Conservation (phyloP, 1,140 invertebrate species). For the Drosophila lacertosa region DNA sequence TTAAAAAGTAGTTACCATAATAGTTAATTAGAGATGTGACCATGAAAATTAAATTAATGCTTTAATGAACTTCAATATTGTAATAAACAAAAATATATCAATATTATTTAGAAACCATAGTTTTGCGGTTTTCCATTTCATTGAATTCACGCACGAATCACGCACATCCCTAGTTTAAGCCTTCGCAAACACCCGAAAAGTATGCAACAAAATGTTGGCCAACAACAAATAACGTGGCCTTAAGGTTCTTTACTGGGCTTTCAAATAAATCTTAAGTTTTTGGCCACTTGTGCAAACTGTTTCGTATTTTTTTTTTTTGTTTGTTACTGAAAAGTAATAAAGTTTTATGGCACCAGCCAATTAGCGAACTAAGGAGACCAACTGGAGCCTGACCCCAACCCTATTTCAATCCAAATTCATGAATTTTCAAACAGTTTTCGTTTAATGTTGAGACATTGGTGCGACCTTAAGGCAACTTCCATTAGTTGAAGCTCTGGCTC, state of each 20-base stretch:
- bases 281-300: slow-evolving; percentile 22
- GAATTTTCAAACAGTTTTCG: slow-evolving; percentile 5
- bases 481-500: slow-evolving; percentile 18
- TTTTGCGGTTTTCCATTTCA: too few relatives aligned
- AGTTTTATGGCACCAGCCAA: slow-evolving; percentile 55
- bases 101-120: background rate
- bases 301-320: slow-evolving; percentile 4
- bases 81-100: too few relatives aligned
- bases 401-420: background rate
- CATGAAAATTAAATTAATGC: background rate
- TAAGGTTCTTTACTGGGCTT: slow-evolving; percentile 1
- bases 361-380: slow-evolving; percentile 47
- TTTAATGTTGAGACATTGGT: slow-evolving; percentile 24
- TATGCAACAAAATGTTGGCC: slow-evolving; percentile 35
- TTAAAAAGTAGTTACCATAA: background rate
- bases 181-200: slow-evolving; percentile 2
- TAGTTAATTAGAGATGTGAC: background rate
- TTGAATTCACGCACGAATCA: background rate
- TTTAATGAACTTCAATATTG: too few relatives aligned
- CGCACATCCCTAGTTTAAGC: slow-evolving; percentile 3
- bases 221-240: slow-evolving; percentile 16
- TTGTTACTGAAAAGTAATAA: slow-evolving; percentile 51
- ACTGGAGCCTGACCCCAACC: slow-evolving; percentile 32
- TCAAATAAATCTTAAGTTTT: slow-evolving; percentile 37
- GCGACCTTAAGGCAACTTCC: slow-evolving; percentile 25